phyloP scores from a whole-genome alignment of 2,113 vertebrate species.

The Aythya baeri region DNA sequence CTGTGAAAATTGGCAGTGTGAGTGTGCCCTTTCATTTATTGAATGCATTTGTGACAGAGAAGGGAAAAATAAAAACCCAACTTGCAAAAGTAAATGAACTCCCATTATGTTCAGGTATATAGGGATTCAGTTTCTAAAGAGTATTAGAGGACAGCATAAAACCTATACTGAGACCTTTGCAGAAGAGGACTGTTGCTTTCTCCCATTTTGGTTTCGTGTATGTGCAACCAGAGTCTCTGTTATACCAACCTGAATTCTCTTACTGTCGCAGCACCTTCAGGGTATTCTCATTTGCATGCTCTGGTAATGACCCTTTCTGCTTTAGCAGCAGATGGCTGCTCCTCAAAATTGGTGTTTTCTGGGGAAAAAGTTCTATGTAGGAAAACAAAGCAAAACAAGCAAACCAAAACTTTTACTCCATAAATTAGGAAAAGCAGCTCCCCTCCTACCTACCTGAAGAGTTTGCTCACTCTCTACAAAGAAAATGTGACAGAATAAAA shows the following conservation, averaged over 20 bases:
- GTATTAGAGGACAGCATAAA: background rate
- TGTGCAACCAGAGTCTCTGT: background rate
- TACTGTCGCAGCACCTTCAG: background rate
- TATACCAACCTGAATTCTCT: background rate
- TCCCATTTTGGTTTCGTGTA: background rate
- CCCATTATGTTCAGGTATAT: background rate
- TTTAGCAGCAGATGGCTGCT: background rate
- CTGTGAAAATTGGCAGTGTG: conserved; percentile 16
- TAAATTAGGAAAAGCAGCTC: background rate
- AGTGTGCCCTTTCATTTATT: background rate
- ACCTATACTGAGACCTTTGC: background rate
- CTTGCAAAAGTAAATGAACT: background rate
- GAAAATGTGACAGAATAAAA: background rate
- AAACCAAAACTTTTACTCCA: background rate
- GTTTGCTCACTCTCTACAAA: background rate
- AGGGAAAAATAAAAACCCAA: background rate
- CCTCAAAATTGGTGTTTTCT: background rate
- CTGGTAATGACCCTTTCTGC: background rate
- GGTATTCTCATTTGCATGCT: background rate
- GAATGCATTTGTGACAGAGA: background rate
- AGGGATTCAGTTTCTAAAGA: background rate
- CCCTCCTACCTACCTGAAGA: background rate
- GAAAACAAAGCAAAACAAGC: background rate
- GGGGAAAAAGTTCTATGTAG: background rate
- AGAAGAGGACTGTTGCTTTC: background rate